A percentile compares a stretch with the other conserved stretches of the same genome.
Evolutionary conservation across 2,797 vertebrate species (phyloP).

Genomic region (Eulemur albifrons): DNA sequence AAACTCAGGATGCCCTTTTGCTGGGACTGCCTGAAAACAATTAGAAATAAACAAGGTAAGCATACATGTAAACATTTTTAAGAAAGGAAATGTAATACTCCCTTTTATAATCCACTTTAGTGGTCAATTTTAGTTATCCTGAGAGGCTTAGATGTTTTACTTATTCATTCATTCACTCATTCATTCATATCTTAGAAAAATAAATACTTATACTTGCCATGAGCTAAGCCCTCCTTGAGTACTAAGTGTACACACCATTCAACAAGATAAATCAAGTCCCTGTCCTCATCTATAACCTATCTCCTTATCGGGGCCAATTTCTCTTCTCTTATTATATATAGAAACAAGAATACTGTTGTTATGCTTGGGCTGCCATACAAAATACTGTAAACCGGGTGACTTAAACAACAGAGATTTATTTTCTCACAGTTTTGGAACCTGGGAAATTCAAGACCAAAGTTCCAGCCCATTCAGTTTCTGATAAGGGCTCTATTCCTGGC

Average conservation of each 20-base stretch:
- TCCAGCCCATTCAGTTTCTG: background rate
- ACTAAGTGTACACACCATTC: background rate
- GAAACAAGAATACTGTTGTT: background rate
- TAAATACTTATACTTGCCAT: background rate
- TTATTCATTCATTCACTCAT: background rate
- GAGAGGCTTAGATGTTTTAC: background rate
- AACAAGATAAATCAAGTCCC: background rate
- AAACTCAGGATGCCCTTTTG: background rate
- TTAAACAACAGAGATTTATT: background rate
- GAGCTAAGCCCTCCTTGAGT: background rate
- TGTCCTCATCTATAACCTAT: background rate
- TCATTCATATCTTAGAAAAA: background rate
- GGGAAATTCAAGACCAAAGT: background rate
- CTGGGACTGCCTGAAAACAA: background rate
- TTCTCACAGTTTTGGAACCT: background rate
- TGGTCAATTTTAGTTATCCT: background rate
- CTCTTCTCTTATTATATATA: background rate
- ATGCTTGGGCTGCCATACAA: background rate
- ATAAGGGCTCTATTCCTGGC: background rate
- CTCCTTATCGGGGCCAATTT: background rate
- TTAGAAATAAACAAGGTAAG: background rate
- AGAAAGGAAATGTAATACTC: background rate
- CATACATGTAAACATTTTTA: background rate
- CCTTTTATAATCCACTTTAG: background rate
- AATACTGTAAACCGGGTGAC: background rate